Evolutionary conservation across 2,113 vertebrate species (phyloP).

Genomic region (Nicator chloris): DNA sequence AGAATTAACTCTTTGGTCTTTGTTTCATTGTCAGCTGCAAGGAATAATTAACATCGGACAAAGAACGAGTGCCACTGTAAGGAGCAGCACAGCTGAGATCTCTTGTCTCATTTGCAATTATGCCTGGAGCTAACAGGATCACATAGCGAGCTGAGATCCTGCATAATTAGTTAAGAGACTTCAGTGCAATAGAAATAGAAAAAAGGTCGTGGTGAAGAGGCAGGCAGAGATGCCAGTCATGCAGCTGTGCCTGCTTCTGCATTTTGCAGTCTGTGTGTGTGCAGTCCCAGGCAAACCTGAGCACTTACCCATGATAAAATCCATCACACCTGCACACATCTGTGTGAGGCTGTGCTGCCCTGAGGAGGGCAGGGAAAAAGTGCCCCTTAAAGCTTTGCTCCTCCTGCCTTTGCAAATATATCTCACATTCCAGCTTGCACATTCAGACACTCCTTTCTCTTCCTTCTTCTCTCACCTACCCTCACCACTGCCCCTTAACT

Average conservation of each 20-base stretch:
- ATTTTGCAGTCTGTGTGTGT: not conserved
- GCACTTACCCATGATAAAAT: fast-evolving
- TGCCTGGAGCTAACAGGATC: constrained; percentile 32
- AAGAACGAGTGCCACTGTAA: constrained; percentile 1
- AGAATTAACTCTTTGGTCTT: constrained; percentile 52
- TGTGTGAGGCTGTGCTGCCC: fast-evolving
- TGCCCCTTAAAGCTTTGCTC: not conserved
- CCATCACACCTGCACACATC: fast-evolving
- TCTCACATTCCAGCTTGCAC: not conserved
- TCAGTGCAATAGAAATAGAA: not conserved
- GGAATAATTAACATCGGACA: constrained; percentile 36
- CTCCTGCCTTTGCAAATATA: not conserved
- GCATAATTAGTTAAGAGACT: constrained; percentile 36
- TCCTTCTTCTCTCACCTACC: not conserved
- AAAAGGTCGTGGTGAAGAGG: not conserved
- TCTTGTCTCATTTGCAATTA: constrained; percentile 58
- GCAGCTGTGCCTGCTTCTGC: not conserved
- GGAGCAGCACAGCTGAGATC: constrained; percentile 34
- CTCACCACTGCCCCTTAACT: not conserved
- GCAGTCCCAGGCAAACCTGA: not conserved
- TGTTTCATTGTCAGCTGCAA: not conserved
- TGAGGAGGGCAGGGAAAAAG: not conserved
- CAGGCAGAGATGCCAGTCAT: not conserved
- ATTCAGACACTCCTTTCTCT: not conserved
- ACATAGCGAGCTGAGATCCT: not conserved